Base-by-base conservation (phyloP, 1,140 invertebrate genomes). In the Acromyrmex echinatior region DNA sequence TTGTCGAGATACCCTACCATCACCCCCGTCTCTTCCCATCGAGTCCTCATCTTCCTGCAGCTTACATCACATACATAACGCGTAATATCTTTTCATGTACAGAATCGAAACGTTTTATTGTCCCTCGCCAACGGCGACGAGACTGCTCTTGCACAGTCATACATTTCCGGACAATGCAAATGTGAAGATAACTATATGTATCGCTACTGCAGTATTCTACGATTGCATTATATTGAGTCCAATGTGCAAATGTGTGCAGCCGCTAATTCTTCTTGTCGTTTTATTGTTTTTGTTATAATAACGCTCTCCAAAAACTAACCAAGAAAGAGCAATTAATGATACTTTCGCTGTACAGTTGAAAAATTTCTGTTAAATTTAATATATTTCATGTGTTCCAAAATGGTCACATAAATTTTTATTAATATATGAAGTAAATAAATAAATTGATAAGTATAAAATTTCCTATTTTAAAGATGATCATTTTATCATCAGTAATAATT, bases 61-160 rank as follows among this genome's bases (percentile, higher is more conserved):
- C 51, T 76, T 82, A 90, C 71, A 31, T 2, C 58, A 88, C 77
- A 89, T 82, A 81, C 84, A 77, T 89, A 87, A 90, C 51, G 85
- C 84, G 70, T 77, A 84, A 87, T 84, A 73, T 87, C 58, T 87
- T 88, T 90, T 90, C 84, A 70, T 60, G 87, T 87, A 90, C 76
- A 31, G 56, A 56, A 25, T n/a, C 70, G 77, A 73, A 78, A 87
- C 58, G 71, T 79, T 89, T 87, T 78, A 81, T 89, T 73, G 71
- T 28, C 12, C 71, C 58, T 73, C 77, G 71, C 65, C 63, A 39
- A 51, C 25, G 25, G 16, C 66, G 51, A 66, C 18, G 45, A 65
- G 56, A 74, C 68, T 82, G 31, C 53, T 21, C 21, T 63, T 25
- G 10, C 14, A 62, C 14, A 62, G 39, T 49, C 25, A 49, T 78